Conservation (phyloP, 2,113 vertebrate species). For the Grammomys surdaster region DNA sequence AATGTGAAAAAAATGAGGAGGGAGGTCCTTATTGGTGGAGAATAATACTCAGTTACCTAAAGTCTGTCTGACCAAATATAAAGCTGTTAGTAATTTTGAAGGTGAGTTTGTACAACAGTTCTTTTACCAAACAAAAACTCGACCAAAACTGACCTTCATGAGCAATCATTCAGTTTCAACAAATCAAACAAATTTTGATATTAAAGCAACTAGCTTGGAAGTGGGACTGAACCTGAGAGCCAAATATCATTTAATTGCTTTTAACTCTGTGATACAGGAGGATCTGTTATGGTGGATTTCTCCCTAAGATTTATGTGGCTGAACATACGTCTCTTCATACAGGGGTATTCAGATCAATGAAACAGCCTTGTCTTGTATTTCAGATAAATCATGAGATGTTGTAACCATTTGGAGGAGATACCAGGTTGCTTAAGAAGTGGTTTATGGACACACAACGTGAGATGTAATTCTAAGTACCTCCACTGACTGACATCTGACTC, state of each 20-base stretch:
- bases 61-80: constrained; percentile 60
- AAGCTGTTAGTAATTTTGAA: constrained; percentile 78
- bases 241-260: constrained; percentile 46
- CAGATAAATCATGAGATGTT: background rate
- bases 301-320: background rate
- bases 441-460: background rate
- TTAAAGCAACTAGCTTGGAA: constrained; percentile 56
- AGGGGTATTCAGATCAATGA: constrained; percentile 14
- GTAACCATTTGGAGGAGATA: background rate
- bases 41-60: constrained; percentile 46
- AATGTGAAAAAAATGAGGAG: constrained; percentile 62
- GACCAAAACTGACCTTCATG: constrained; percentile 82
- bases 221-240: constrained; percentile 58
- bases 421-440: background rate
- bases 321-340: constrained; percentile 6
- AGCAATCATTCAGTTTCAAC: constrained; percentile 65
- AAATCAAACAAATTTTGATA: constrained; percentile 64
- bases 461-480: background rate
- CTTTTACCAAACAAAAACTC: constrained; percentile 63
- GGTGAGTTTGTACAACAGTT: constrained; percentile 74
- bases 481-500: background rate
- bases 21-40: constrained; percentile 10
- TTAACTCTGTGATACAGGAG: constrained; percentile 76
- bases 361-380: constrained; percentile 16
- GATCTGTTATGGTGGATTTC: constrained; percentile 55